A percentile compares a stretch with the other conserved stretches of the same genome.
phyloP scores from a whole-genome alignment of 2,113 vertebrate genomes.

The Rattus rattus region DNA sequence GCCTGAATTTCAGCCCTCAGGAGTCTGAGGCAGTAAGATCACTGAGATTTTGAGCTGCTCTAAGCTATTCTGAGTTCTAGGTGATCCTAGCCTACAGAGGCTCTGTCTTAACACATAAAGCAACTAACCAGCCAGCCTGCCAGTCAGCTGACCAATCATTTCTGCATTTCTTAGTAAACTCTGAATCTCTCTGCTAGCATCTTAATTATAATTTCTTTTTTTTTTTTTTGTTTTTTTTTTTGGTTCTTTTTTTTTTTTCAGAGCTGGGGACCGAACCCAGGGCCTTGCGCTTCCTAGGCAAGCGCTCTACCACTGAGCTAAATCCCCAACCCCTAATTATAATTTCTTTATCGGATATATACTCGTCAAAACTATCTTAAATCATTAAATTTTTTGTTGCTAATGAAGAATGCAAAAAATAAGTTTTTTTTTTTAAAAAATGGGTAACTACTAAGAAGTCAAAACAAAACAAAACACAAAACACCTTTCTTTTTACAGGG shows the following conservation, averaged over 20 bases:
- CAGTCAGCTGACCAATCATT: background rate
- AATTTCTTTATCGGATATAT: conserved; percentile 38
- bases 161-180: conserved; percentile 36
- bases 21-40: background rate
- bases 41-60: background rate
- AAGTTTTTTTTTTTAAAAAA: conserved; percentile 4
- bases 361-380: conserved; percentile 28
- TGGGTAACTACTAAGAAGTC: background rate
- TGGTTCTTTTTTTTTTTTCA: too few species aligned
- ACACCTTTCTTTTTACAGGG: background rate
- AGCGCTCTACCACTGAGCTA: too few species aligned
- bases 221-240: too few species aligned
- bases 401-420: conserved; percentile 48
- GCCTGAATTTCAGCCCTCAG: background rate
- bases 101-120: background rate
- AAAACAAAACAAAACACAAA: background rate
- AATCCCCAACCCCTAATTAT: too few species aligned
- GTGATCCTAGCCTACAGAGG: background rate
- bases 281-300: too few species aligned
- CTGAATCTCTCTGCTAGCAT: background rate
- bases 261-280: too few species aligned
- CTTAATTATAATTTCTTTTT: conserved; percentile 21
- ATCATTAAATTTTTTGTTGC: background rate
- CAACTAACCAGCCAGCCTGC: background rate
- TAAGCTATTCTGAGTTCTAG: background rate